These are phyloP conservation scores for Phrynosoma platyrhinos DNA, from an alignment of 2,113 vertebrate species.

Conservation along the genomic window DNA sequence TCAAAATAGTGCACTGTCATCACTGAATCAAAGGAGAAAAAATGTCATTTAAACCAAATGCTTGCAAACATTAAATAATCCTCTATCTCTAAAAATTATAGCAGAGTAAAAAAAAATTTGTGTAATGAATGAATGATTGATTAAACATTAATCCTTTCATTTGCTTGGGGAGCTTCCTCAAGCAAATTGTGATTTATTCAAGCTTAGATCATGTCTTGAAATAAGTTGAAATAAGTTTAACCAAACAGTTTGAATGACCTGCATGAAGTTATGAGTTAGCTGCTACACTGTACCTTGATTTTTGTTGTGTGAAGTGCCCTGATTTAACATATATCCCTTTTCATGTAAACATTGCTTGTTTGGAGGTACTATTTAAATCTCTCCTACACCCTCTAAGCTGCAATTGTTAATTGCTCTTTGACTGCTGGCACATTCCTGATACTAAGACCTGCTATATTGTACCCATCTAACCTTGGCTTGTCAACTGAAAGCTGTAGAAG, in stretches of 20 bases:
- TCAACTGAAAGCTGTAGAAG: not conserved
- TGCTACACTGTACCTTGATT: no score
- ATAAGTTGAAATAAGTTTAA: not conserved
- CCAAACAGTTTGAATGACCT: not conserved
- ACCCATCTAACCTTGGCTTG: not conserved
- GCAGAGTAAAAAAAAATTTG: not conserved
- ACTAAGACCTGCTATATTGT: not conserved
- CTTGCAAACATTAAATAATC: not conserved
- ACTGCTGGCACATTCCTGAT: not conserved
- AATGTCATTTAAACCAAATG: not conserved
- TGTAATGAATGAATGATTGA: constrained; percentile 12
- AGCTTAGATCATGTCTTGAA: not conserved
- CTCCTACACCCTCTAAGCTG: no score
- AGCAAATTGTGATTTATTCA: not conserved
- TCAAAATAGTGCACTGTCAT: not conserved
- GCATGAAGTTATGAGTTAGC: not conserved
- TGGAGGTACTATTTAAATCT: no score
- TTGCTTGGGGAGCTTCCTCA: not conserved
- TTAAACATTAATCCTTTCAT: not conserved
- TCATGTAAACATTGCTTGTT: no score
- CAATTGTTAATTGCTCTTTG: not conserved
- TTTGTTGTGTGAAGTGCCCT: no score
- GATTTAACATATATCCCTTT: no score
- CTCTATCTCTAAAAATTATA: not conserved
- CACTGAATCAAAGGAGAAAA: not conserved